phyloP scores from a whole-genome alignment of 2,888 invertebrate genomes.

The Netelia melanura region DNA sequence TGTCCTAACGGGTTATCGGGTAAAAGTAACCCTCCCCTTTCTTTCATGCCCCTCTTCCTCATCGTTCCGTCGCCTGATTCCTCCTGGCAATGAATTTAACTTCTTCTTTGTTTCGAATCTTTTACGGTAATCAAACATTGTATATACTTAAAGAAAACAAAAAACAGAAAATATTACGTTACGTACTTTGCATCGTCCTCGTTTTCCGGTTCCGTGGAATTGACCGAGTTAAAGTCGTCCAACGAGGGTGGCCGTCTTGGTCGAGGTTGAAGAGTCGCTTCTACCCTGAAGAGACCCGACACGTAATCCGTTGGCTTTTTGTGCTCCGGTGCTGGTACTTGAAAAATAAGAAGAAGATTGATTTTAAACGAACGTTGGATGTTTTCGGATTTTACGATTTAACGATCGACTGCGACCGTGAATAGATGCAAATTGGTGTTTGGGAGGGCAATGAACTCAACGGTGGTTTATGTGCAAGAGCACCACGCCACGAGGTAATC shows the following conservation, averaged over 20 bases:
- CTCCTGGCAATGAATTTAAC: slow-evolving; percentile 30
- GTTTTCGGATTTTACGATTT: background rate
- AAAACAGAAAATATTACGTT: background rate
- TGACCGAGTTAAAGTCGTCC: slow-evolving; percentile 76
- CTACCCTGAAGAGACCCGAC: slow-evolving; percentile 88
- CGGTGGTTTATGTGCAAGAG: slow-evolving; percentile 34
- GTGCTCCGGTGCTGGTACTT: slow-evolving; percentile 89
- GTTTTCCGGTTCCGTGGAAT: slow-evolving; percentile 74
- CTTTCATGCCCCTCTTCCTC: background rate
- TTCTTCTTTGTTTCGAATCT: slow-evolving; percentile 41
- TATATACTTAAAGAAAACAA: background rate
- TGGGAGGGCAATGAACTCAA: slow-evolving; percentile 58
- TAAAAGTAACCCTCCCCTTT: slow-evolving; percentile 55
- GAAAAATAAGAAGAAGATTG: slow-evolving; percentile 58
- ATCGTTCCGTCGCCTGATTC: slow-evolving; percentile 22
- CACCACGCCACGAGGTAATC: slow-evolving; percentile 51
- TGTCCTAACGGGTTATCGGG: slow-evolving; percentile 61
- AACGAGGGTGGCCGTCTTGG: slow-evolving; percentile 81
- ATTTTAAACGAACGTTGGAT: background rate
- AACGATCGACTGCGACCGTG: slow-evolving; percentile 6
- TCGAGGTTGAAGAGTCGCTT: slow-evolving; percentile 86
- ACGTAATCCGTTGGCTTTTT: slow-evolving; percentile 90
- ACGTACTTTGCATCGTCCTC: slow-evolving; percentile 80
- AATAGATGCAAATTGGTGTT: slow-evolving; percentile 31
- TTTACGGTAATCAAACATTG: slow-evolving; percentile 6